Evolutionary conservation across 1,140 invertebrate genomes (phyloP), one percentile per base, ranked within the genome.

Genomic region (Temnothorax nylanderi): DNA sequence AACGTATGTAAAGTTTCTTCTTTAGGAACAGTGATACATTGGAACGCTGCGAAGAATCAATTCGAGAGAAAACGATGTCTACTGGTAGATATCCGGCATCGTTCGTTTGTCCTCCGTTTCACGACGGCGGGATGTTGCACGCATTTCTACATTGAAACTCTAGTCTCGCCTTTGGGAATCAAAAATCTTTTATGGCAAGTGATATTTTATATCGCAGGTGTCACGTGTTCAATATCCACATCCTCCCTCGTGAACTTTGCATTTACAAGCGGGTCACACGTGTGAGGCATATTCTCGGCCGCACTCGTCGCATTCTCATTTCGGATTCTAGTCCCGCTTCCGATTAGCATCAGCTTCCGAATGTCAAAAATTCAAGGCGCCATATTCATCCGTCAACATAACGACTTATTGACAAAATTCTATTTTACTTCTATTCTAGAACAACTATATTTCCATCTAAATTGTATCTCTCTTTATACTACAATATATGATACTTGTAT

Each of bases 231-330:
- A 85, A 87, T 85, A 87, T 80, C 67, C 56, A 72, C 49, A 75
- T 44, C 51, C 49, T 56, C 60, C 6, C 32, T 75, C 51, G 71
- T 85, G 86, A 87, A 87, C 62, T 87, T 87, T 87, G 86, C 86
- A 87, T 87, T 85, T 85, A 77, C 86, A 87, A 77, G 86, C 80
- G 37, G 71, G 86, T 85, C 86, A 64, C 86, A 87, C 86, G 72
- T 87, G 86, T 76, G 49, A 85, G 56, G 81, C 81, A 87, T 87
- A 87, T 85, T 85, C 54, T 85, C 81, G 32, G 44, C 60, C 18
- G 18, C 26, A 44, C 32, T 81, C 37, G 58, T n/a, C 58, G 82
- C 58, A 78, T 85, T 54, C 82, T 78, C 82, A 84, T 84, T 84
- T 75, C n/a, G 13, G 13, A 84, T 84, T 84, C 80, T 47, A 56